Base-by-base conservation (phyloP, 2,113 vertebrate species). In the Paraplagusia blochii region DNA sequence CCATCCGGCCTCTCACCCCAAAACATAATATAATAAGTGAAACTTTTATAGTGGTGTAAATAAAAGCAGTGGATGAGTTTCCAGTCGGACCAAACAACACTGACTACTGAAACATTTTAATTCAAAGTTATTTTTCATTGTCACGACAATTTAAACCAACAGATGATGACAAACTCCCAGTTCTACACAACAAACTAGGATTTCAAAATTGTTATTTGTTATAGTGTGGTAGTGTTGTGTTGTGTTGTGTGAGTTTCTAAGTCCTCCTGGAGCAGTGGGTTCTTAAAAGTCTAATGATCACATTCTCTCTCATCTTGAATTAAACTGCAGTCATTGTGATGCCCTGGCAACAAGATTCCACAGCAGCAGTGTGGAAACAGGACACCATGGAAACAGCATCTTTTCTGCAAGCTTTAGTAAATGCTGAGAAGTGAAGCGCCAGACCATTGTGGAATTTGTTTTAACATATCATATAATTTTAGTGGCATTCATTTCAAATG, bases 281-380 rank as follows among this genome's bases (percentile, higher is more conserved):
- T 75, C 67, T 68, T 34, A 83, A 48, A 71, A 76, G 44, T 74
- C 72, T 88, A 86, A 89, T 88, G 81, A 88, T 80, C 66, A 63
- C 61, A 70, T 82, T 86, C 80, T 82, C 81, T 80, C 76, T 80
- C 62, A 84, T 84, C 80, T 85, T 81, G 80, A 77, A 83, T 85
- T 87, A 84, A 77, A 83, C 69, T 79, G 85, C 82, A 82, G 68
- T 81, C 75, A 66, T 63, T 77, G 44, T 18, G 3, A 42, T 58
- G 67, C 67, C 77, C 62, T 74, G 69, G 82, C 81, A 85, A 84
- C 83, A 76, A 69, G 58, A 74, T 58, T 82, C 74, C 77, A 67
- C 68, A 2, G 85, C 74, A 82, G 80, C 79, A 77, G 35, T 64
- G 60, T 76, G 61, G 77, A 74, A 77, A 72, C 53, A 53, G 80